These are phyloP conservation scores for Chironomus tentans DNA, from an alignment of 2,888 invertebrate species.

Conservation along the genomic window DNA sequence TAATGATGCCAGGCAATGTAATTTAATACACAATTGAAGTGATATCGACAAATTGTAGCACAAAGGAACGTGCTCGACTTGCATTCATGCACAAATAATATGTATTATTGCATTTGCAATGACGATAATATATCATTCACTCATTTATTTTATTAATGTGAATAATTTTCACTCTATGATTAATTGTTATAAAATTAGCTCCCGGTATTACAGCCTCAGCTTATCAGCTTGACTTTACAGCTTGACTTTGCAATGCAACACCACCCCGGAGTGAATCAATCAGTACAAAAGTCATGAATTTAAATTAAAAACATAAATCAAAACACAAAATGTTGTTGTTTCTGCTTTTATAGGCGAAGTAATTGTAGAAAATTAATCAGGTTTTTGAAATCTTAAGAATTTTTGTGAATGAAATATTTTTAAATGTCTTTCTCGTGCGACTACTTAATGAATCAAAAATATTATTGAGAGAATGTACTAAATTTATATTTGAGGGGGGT, in stretches of 20 bases:
- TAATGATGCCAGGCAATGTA: slow-evolving; percentile 1
- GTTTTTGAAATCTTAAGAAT: not conserved
- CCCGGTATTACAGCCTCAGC: slow-evolving; percentile 4
- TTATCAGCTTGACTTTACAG: not conserved
- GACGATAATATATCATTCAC: not conserved
- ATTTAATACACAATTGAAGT: not conserved
- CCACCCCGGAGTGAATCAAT: slow-evolving; percentile 21
- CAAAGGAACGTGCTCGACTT: not conserved
- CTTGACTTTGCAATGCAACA: not conserved
- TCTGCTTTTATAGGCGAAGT: not conserved
- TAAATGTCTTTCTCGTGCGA: not conserved
- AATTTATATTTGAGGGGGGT: not conserved
- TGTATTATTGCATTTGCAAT: not conserved
- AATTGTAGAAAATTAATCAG: slow-evolving; percentile 1
- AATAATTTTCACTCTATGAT: slow-evolving; percentile 1
- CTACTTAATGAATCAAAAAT: not conserved
- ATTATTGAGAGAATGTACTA: not conserved
- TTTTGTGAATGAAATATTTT: slow-evolving; percentile 11
- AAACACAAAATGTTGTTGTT: too few relatives aligned
- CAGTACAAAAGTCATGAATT: not conserved
- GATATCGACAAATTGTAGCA: not conserved
- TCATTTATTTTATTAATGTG: not conserved
- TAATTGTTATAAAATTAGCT: slow-evolving; percentile 24
- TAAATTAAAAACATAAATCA: slow-evolving; percentile 2
- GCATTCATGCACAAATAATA: not conserved